Evolutionary conservation across 2,797 vertebrate species (phyloP).

Genomic region (Anguilla marmorata): DNA sequence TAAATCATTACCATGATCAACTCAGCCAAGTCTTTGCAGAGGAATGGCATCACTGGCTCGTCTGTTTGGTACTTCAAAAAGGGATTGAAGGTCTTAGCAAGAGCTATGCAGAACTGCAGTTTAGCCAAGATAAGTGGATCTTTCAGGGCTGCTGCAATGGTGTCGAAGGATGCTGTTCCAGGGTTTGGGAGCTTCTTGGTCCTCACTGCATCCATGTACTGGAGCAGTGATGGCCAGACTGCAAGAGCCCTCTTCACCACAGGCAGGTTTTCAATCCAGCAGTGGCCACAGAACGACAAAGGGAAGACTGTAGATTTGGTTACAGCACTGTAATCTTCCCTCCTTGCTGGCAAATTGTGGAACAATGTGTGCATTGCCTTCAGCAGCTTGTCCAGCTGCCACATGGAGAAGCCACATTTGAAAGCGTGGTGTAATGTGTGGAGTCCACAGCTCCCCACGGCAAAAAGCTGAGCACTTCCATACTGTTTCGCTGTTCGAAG

Average conservation of each 20-base stretch:
- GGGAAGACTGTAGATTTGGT: conserved; percentile 38
- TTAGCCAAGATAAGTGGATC: conserved; percentile 38
- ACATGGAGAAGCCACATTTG: conserved; percentile 16
- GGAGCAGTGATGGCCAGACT: conserved; percentile 37
- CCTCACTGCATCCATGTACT: conserved; percentile 40
- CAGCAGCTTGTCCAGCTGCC: conserved; percentile 12
- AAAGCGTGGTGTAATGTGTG: conserved; percentile 32
- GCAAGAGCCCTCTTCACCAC: conserved; percentile 36
- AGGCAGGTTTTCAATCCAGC: conserved; percentile 35
- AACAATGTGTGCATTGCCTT: conserved; percentile 11
- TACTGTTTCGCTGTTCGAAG: conserved; percentile 27
- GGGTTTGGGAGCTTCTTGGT: conserved; percentile 38
- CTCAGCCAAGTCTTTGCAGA: conserved; percentile 34
- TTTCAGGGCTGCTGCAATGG: conserved; percentile 33
- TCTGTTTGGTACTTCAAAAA: conserved; percentile 36
- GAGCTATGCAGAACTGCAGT: conserved; percentile 33
- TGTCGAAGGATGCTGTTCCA: conserved; percentile 36
- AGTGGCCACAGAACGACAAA: conserved; percentile 33
- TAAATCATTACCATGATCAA: conserved; percentile 39
- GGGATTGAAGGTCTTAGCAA: conserved; percentile 19
- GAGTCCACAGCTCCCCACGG: conserved; percentile 35
- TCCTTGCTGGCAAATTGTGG: conserved; percentile 33
- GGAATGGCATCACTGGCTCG: conserved; percentile 31
- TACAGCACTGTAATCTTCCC: conserved; percentile 32
- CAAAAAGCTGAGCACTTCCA: conserved; percentile 26